Conservation (phyloP, 1,140 invertebrate genomes). For the Orussus abietinus region DNA sequence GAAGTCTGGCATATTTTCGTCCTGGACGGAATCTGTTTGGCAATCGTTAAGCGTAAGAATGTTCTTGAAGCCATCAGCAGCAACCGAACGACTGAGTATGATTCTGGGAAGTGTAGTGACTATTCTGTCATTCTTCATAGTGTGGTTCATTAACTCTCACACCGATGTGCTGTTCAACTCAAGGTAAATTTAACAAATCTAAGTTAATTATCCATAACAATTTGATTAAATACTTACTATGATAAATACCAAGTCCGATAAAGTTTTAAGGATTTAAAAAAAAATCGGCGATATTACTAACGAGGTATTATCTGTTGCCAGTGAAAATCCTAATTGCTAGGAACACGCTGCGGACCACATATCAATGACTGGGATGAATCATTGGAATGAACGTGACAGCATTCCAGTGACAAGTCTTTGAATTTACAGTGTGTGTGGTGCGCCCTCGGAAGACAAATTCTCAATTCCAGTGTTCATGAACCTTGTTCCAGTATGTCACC, state of each 20-base stretch:
- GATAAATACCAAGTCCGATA: not conserved
- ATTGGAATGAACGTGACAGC: slow-evolving; percentile 22
- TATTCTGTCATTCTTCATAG: slow-evolving; percentile 62
- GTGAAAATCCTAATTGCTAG: slow-evolving; percentile 38
- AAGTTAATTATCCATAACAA: not conserved
- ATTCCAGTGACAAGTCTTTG: slow-evolving; percentile 41
- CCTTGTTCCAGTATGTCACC: not conserved
- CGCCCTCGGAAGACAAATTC: slow-evolving; percentile 34
- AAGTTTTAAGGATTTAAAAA: too few relatives aligned
- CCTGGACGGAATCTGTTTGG: slow-evolving; percentile 93
- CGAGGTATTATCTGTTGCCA: too few relatives aligned
- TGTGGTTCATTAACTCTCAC: slow-evolving; percentile 66
- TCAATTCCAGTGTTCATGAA: slow-evolving; percentile 3
- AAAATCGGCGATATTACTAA: too few relatives aligned
- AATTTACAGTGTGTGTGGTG: slow-evolving; percentile 33
- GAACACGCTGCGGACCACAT: slow-evolving; percentile 41
- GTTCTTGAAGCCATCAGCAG: slow-evolving; percentile 73
- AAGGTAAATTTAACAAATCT: slow-evolving; percentile 25
- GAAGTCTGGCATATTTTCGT: slow-evolving; percentile 73
- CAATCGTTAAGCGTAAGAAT: slow-evolving; percentile 67
- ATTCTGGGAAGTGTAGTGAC: slow-evolving; percentile 62
- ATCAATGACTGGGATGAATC: slow-evolving; percentile 36
- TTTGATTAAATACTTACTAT: slow-evolving; percentile 10
- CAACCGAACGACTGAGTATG: slow-evolving; percentile 65
- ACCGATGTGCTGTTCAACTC: slow-evolving; percentile 61